Evolutionary conservation across 2,113 vertebrate species (phyloP).

Genomic region (Taurulus bubalis): DNA sequence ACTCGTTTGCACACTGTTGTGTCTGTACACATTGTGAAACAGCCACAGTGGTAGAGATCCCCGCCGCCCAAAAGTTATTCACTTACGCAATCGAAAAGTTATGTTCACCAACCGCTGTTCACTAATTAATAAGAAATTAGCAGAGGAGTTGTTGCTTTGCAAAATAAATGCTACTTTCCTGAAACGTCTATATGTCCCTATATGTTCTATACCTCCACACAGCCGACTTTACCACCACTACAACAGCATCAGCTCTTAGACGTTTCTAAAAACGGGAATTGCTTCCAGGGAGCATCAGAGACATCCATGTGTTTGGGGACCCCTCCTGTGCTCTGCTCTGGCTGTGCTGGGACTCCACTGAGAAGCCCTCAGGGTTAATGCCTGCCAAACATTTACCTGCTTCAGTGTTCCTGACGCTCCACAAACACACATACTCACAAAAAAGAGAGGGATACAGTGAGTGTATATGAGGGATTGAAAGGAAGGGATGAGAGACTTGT

Average conservation of each 20-base stretch:
- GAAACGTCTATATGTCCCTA: background rate
- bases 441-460: slow-evolving; percentile 64
- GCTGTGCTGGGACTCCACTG: slow-evolving; percentile 58
- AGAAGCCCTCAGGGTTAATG: slow-evolving; percentile 71
- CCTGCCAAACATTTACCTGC: slow-evolving; percentile 80
- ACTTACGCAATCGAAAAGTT: slow-evolving; percentile 44
- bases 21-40: slow-evolving; percentile 57
- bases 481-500: slow-evolving; percentile 52
- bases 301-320: slow-evolving; percentile 79
- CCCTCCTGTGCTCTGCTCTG: slow-evolving; percentile 59
- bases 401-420: slow-evolving; percentile 69
- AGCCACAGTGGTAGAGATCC: slow-evolving; percentile 18
- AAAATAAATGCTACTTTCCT: slow-evolving; percentile 10
- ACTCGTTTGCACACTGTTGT: slow-evolving; percentile 56
- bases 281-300: slow-evolving; percentile 73
- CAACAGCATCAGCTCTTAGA: slow-evolving; percentile 38
- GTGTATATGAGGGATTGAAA: slow-evolving; percentile 64
- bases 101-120: background rate
- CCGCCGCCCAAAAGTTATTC: slow-evolving; percentile 25
- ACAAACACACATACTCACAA: slow-evolving; percentile 69
- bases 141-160: background rate
- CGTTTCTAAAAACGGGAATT: slow-evolving; percentile 58
- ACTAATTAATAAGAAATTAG: slow-evolving; percentile 17
- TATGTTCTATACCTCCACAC: slow-evolving; percentile 30
- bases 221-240: slow-evolving; percentile 14